These are phyloP conservation scores for Cottus gobio DNA, from an alignment of 2,113 vertebrate species.

Conservation along the genomic window DNA sequence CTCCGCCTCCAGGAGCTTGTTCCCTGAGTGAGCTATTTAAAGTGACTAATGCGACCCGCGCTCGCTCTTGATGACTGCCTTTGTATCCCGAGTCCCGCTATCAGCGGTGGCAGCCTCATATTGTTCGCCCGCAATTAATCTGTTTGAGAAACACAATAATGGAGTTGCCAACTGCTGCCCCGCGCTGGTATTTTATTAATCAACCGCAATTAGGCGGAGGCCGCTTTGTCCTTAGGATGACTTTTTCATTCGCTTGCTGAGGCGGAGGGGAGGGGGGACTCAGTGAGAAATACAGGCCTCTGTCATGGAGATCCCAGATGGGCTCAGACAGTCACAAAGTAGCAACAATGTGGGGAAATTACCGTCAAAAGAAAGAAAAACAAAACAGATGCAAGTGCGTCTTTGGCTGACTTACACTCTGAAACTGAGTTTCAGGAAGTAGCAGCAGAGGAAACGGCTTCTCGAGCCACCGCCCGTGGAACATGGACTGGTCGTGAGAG, in stretches of 20 bases:
- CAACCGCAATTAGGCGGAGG: conserved; percentile 70
- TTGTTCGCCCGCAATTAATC: conserved; percentile 74
- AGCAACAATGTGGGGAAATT: conserved; percentile 46
- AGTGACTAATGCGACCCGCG: conserved; percentile 58
- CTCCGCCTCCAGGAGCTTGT: conserved; percentile 5
- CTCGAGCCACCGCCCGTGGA: background rate
- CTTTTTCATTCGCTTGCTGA: conserved; percentile 59
- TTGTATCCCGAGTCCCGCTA: conserved; percentile 66
- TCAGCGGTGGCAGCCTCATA: conserved; percentile 69
- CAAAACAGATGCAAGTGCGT: conserved; percentile 10
- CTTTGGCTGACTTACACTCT: conserved; percentile 6
- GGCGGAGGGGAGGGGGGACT: conserved; percentile 13
- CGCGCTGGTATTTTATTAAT: conserved; percentile 79
- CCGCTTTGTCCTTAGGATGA: conserved; percentile 73
- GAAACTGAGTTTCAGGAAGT: conserved; percentile 12
- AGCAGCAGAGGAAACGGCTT: background rate
- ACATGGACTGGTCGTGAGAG: background rate
- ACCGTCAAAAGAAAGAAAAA: conserved; percentile 1
- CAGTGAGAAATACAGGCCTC: conserved; percentile 10
- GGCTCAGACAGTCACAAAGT: conserved; percentile 42
- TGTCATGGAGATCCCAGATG: conserved; percentile 57
- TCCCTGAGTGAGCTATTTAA: conserved; percentile 71
- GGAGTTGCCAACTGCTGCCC: conserved; percentile 72
- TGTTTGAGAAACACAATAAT: conserved; percentile 76
- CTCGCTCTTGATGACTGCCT: conserved; percentile 62